Evolutionary conservation across 2,888 invertebrate species (phyloP).

Genomic region (Cheilosia impressa): DNA sequence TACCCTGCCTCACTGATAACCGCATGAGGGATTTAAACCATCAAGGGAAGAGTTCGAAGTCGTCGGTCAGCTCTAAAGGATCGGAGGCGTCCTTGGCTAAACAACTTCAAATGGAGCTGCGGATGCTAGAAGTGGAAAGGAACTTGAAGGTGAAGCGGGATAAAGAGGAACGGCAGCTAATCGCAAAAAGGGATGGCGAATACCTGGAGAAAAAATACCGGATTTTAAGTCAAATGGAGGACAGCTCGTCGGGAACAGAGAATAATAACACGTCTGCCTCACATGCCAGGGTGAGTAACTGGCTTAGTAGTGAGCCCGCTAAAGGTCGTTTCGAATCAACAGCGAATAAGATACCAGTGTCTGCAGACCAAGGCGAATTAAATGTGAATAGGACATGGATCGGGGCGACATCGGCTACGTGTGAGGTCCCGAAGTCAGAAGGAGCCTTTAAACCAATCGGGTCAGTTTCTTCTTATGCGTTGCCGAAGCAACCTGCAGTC

Average conservation of each 20-base stretch:
- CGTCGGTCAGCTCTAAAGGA: neutral
- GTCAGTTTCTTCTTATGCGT: too few species aligned
- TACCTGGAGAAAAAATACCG: neutral
- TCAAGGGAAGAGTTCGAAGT: neutral
- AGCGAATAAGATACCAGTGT: too few species aligned
- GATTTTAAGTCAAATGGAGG: slow-evolving; percentile 3
- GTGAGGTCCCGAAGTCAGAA: too few species aligned
- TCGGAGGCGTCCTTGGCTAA: neutral
- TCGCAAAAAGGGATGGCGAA: neutral
- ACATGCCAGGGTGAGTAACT: neutral
- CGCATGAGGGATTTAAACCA: neutral
- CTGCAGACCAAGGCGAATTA: too few species aligned
- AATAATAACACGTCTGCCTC: neutral
- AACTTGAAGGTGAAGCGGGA: too few species aligned
- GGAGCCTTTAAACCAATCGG: too few species aligned
- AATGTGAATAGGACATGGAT: too few species aligned
- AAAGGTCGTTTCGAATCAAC: too few species aligned
- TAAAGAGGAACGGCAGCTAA: neutral
- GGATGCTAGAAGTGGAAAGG: too few species aligned
- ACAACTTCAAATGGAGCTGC: too few species aligned
- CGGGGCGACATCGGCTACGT: too few species aligned
- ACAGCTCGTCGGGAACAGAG: neutral
- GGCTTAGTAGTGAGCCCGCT: neutral
- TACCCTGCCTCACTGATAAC: neutral
- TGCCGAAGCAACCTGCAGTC: too few species aligned